Base-by-base conservation (phyloP, 2,888 invertebrate species). In the Tetropium fuscum region DNA sequence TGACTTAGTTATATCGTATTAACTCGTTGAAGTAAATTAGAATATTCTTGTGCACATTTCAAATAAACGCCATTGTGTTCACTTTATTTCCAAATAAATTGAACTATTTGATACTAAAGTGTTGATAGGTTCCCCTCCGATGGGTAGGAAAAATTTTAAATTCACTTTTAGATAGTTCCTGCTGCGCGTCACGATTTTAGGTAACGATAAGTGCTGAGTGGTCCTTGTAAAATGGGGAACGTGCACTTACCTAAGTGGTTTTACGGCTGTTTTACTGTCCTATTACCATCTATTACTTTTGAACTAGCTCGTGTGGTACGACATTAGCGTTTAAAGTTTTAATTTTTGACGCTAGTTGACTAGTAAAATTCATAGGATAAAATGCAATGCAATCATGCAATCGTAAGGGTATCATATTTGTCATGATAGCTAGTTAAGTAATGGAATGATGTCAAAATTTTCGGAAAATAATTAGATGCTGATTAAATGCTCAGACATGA, bases 221-320 rank as follows among this genome's bases (percentile, higher is more conserved):
- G 54, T 44, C 47, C 40, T 40, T 22, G 49, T 30, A 48, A 61
- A 54, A 58, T 49, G 49, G 45, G 48, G 47, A 54, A 44, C 49
- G 53, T 54, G 45, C 61, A 57, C 51, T 57, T 57, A 54, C 57
- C 48, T 45, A 54, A 61, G 61, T 61, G 60, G 57, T 53, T 51
- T 53, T 57, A 57, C 57, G 27, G 19, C 38, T 25, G 48, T 57
- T 60, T 60, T 57, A 60, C 36, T 30, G 25, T 44, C 18, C 51
- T 36, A 19, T 36, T 45, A 54, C 25, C 38, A 34, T 36, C 30
- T 20, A 27, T 15, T 44, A 44, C 8, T 20, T 16, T 20, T 20
- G 18, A 13, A 44, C 7, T 30, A 19, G 25, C 16, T n/a, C 20
- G 18, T 44, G 27, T n/a, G 6, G 19, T 20, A 6, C 7, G 2